Percentiles rank a stretch among this genome's conserved stretches.
phyloP scores from a whole-genome alignment of 1,140 invertebrate genomes.

The Prorops nasuta region DNA sequence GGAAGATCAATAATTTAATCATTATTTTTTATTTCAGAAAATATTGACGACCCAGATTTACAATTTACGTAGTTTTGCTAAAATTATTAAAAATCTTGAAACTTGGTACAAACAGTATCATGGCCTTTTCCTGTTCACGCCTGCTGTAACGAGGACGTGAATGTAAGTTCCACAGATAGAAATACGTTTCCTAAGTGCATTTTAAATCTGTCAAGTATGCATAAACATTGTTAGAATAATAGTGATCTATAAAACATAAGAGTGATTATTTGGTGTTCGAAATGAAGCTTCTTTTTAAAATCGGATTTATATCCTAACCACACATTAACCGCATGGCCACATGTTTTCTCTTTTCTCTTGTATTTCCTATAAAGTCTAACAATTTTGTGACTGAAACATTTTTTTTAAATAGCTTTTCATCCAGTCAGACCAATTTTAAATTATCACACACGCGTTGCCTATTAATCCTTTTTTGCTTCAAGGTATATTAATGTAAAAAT shows the following conservation, averaged over 20 bases:
- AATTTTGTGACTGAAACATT: too few relatives aligned
- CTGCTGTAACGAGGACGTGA: constrained; percentile 37
- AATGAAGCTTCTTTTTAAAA: constrained; percentile 4
- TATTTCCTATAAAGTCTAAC: too few relatives aligned
- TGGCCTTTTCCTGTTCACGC: constrained; percentile 51
- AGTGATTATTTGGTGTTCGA: constrained; percentile 7
- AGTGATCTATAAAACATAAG: not conserved
- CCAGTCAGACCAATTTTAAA: too few relatives aligned
- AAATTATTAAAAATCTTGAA: too few relatives aligned
- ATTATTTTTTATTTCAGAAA: too few relatives aligned
- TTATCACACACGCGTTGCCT: too few relatives aligned
- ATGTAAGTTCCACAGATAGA: constrained; percentile 31
- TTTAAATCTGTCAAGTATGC: constrained; percentile 1
- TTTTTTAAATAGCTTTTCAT: too few relatives aligned
- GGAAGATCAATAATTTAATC: too few relatives aligned
- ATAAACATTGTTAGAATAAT: constrained; percentile 2
- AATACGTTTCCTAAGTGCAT: constrained; percentile 5
- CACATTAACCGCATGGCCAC: constrained; percentile 33
- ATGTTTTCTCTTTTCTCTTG: constrained; percentile 23
- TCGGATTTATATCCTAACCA: constrained; percentile 4
- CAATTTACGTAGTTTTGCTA: too few relatives aligned
- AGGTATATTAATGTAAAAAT: too few relatives aligned
- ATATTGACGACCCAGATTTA: too few relatives aligned
- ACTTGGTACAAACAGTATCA: constrained; percentile 19
- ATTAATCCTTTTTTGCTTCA: too few relatives aligned